These are phyloP conservation scores for Dryomyza anilis DNA, from an alignment of 2,888 invertebrate genomes.

Conservation along the genomic window DNA sequence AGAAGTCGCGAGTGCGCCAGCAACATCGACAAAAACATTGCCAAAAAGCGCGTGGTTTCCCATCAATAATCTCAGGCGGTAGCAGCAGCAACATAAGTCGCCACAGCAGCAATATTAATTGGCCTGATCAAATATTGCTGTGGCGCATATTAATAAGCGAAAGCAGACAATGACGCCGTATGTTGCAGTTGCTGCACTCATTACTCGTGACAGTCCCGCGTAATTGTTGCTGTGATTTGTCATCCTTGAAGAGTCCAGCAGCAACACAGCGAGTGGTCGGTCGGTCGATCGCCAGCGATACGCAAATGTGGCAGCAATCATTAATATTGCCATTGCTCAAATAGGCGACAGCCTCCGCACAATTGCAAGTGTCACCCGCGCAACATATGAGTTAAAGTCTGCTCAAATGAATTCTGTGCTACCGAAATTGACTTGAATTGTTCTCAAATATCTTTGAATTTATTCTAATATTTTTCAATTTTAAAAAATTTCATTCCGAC, in stretches of 20 bases:
- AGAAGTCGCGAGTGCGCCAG: not conserved
- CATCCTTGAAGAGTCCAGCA: slow-evolving; percentile 22
- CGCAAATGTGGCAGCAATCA: slow-evolving; percentile 43
- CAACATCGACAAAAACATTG: not conserved
- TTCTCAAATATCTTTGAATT: no score
- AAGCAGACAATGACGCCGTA: slow-evolving; percentile 30
- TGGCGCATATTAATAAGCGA: slow-evolving; percentile 53
- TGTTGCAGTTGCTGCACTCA: slow-evolving; percentile 16
- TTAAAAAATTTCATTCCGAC: no score
- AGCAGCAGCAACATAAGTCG: not conserved
- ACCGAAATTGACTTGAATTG: no score
- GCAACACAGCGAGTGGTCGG: slow-evolving; percentile 7
- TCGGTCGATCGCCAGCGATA: not conserved
- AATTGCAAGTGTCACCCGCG: not conserved
- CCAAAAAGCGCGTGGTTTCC: not conserved
- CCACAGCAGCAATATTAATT: slow-evolving; percentile 52
- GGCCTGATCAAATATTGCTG: slow-evolving; percentile 54
- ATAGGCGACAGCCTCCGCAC: not conserved
- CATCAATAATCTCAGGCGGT: not conserved
- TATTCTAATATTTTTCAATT: no score
- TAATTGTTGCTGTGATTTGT: slow-evolving; percentile 55
- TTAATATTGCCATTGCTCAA: slow-evolving; percentile 34
- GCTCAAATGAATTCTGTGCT: not conserved
- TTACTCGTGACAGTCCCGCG: slow-evolving; percentile 35
- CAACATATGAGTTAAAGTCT: not conserved